phyloP scores from a whole-genome alignment of 23 tunicate genomes.

The Phallusia fumigata region DNA sequence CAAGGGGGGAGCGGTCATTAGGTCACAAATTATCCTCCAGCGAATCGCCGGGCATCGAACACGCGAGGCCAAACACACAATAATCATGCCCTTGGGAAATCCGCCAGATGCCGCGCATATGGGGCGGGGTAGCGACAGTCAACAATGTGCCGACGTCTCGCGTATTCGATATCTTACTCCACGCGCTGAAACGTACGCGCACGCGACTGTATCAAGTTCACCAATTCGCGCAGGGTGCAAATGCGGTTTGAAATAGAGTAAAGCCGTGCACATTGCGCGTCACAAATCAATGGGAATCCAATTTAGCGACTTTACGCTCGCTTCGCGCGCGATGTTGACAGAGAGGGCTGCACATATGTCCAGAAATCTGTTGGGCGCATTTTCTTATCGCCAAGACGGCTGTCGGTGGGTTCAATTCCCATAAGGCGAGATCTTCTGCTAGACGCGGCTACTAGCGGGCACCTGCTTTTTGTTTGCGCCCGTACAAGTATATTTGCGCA shows the following conservation, averaged over 20 bases:
- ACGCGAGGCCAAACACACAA: neutral
- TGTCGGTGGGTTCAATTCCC: neutral
- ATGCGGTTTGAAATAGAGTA: neutral
- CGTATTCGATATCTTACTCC: neutral
- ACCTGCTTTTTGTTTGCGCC: too few species aligned
- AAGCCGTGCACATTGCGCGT: neutral
- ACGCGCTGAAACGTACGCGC: neutral
- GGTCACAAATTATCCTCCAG: conserved; percentile 9
- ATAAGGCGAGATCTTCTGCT: too few species aligned
- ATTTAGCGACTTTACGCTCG: conserved; percentile 9
- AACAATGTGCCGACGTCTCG: neutral
- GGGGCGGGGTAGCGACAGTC: neutral
- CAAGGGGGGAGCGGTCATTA: neutral
- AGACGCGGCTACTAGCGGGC: too few species aligned
- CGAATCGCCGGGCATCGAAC: neutral
- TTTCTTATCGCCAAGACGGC: conserved; percentile 11
- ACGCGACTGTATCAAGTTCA: neutral
- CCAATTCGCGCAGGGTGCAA: neutral
- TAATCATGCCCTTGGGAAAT: conserved; percentile 11
- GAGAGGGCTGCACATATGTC: conserved; percentile 20
- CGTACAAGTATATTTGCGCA: too few species aligned
- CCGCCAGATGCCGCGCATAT: neutral
- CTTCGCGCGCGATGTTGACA: conserved; percentile 13
- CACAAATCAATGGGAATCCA: conserved; percentile 20
- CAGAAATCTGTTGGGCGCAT: conserved; percentile 2